Evolutionary conservation across 2,888 invertebrate genomes (phyloP), one percentile per base, ranked within the genome.

Genomic region (Hydrotaea diabolus): DNA sequence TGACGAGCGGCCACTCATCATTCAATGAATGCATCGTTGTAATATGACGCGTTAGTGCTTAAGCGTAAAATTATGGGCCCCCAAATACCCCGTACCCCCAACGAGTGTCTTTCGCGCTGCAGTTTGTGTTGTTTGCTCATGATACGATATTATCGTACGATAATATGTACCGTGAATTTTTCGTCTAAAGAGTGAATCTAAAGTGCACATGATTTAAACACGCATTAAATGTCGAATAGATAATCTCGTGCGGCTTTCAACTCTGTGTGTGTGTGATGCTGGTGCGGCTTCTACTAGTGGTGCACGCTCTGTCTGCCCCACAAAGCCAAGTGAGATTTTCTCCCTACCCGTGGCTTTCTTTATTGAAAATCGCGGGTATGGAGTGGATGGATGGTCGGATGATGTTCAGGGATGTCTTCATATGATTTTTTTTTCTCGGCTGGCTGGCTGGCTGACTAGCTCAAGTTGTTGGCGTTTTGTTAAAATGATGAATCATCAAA

Each of bases 121-220:
- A n/a, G n/a, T n/a, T n/a, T n/a, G n/a, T n/a, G n/a, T n/a, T n/a
- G n/a, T n/a, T n/a, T n/a, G n/a, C n/a, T 15, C 21, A 43, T 39
- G 3, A 39, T 59, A 23, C 59, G 72, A 17, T 62, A 31, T 26
- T 23, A 39, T 69, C 64, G 19, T 75, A 66, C 31, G 21, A 71
- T 11, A 23, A 26, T 49, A n/a, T 43, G 13, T 62, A 69, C n/a
- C n/a, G 11, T 49, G 21, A 39, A 13, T 23, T 15, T 69, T 31
- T 55, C 11, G 26, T 46, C 19, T 73, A 77, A 83, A 43, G 36
- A 31, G 43, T 69, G 53, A 71, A 59, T 77, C 80, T 74, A 69
- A 80, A 80, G 46, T 80, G 77, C 77, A 77, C 36, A 39, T 80
- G 80, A 75, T 77, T 80, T 75, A 75, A 83, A 80, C 80, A 77